Evolutionary conservation across 2,797 vertebrate species (phyloP).

Genomic region (Argya squamiceps): DNA sequence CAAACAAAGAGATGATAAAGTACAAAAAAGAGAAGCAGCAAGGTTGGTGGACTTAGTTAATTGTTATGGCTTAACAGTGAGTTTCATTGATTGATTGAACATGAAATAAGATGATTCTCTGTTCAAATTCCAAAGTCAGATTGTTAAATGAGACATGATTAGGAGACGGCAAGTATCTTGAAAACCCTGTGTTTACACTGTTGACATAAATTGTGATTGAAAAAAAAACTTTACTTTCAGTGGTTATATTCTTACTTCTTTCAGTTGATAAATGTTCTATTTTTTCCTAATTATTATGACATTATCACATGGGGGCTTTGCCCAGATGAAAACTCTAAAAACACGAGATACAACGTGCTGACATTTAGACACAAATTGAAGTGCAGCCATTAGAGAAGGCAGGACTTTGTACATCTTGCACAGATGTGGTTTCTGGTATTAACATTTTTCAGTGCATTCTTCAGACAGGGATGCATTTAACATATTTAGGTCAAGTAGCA

Average conservation of each 20-base stretch:
- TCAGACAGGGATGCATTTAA: not conserved
- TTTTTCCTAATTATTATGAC: not conserved
- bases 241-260: not conserved
- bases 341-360: not conserved
- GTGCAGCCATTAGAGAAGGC: not conserved
- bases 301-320: not conserved
- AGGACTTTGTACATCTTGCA: not conserved
- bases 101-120: not conserved
- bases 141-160: not conserved
- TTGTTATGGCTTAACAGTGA: not conserved
- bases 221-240: not conserved
- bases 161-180: not conserved
- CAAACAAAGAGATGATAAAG: slow-evolving; percentile 83
- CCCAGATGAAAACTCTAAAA: not conserved
- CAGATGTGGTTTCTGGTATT: not conserved
- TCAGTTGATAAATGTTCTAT: not conserved
- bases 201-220: not conserved
- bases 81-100: not conserved
- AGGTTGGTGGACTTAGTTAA: slow-evolving; percentile 73
- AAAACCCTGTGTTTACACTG: not conserved
- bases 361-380: not conserved
- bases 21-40: slow-evolving; percentile 85
- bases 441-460: not conserved
- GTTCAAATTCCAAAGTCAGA: not conserved
- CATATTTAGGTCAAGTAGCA: not conserved